phyloP scores from a whole-genome alignment of 2,797 vertebrate species.

The Platyrinchus mystaceus region DNA sequence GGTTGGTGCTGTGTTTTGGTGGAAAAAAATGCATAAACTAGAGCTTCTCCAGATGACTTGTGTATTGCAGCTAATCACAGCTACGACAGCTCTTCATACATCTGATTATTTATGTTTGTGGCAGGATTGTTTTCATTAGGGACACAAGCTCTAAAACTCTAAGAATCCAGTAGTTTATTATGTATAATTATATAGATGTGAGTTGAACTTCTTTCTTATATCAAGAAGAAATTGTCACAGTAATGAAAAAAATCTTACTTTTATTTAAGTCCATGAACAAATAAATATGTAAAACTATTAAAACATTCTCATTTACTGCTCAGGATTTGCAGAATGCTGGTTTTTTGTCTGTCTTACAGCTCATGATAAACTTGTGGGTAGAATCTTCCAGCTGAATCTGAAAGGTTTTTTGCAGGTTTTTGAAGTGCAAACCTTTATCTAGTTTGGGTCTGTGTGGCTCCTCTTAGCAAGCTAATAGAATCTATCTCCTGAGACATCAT shows the following conservation, averaged over 20 bases:
- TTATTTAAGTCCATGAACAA: background rate
- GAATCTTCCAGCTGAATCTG: background rate
- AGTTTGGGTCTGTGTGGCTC: background rate
- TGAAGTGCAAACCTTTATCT: background rate
- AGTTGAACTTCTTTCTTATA: background rate
- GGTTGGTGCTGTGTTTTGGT: background rate
- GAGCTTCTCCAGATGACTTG: background rate
- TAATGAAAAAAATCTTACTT: background rate
- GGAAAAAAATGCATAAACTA: background rate
- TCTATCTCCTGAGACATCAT: background rate
- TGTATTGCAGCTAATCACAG: background rate
- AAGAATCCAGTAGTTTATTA: background rate
- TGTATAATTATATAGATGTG: background rate
- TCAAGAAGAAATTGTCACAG: background rate
- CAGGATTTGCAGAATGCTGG: background rate
- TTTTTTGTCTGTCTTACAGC: background rate
- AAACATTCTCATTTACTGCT: background rate
- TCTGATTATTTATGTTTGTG: background rate
- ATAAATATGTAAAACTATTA: background rate
- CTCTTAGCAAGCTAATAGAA: background rate
- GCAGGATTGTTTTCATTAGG: constrained; percentile 1
- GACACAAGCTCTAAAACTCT: background rate
- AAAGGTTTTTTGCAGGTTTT: background rate
- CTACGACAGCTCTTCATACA: background rate
- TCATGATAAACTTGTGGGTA: background rate